Base-by-base conservation (phyloP, 2,888 invertebrate genomes). In the Tineola bisselliella region DNA sequence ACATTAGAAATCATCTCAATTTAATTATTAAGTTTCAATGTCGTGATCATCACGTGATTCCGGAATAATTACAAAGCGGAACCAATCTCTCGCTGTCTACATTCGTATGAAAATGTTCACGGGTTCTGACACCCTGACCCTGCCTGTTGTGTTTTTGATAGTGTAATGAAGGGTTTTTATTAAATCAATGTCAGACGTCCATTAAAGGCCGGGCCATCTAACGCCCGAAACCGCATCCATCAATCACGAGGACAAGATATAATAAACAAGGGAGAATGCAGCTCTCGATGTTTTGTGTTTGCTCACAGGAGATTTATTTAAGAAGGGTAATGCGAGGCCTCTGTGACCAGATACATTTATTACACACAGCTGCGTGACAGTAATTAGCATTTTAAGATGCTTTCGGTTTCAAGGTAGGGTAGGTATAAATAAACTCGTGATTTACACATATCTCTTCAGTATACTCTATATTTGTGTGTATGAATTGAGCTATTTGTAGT, bases 171-270 rank as follows among this genome's bases (percentile, higher is more conserved):
- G 83, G 84, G 84, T 82, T 81, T 75, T 83, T 84, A 87, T 87
- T 86, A 83, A 87, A 87, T 87, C 86, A 86, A 84, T 75, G 84
- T 84, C 86, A 82, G 77, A 76, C 77, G 72, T 79, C 81, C 86
- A 84, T 86, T 86, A 84, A 75, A 60, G 78, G 72, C 71, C 70
- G 70, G 74, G 71, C 73, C 75, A 19, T 71, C 68, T 56, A 60
- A 60, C 67, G 68, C 71, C 70, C 70, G 67, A 71, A 72, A 70
- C 70, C 66, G 62, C 65, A 68, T 69, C 76, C 74, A 84, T 84
- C 84, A 81, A 84, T 86, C 86, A 86, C 71, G 63, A 33, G 60
- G 66, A 67, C 69, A 75, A 77, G 69, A 73, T 72, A 72, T 68
- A 64, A 68, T 66, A 68, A 69, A 68, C 44, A 68, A 69, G 63